Evolutionary conservation across 2,113 vertebrate genomes (phyloP).

Genomic region (Macrotus californicus): DNA sequence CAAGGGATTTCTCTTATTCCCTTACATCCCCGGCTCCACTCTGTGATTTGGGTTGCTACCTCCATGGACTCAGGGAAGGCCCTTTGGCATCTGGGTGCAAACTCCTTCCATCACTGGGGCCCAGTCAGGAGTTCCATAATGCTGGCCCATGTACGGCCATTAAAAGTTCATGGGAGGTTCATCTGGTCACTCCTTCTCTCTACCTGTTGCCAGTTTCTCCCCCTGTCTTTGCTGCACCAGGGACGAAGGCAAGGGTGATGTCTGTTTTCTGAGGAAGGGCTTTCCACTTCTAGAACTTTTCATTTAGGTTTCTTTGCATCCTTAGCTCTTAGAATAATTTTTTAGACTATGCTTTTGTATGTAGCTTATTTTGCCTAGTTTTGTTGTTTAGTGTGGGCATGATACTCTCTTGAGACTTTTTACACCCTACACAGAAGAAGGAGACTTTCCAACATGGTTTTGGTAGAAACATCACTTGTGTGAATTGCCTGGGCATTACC

Average conservation of each 20-base stretch:
- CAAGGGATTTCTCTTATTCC: background rate
- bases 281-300: background rate
- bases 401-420: background rate
- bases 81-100: background rate
- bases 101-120: background rate
- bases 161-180: background rate
- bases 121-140: background rate
- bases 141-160: background rate
- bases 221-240: background rate
- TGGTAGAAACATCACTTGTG: background rate
- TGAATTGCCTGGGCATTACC: background rate
- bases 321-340: background rate
- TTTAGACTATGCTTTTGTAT: background rate
- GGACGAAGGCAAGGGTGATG: background rate
- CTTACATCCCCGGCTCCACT: background rate
- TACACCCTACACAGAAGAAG: background rate
- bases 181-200: background rate
- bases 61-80: background rate
- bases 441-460: background rate
- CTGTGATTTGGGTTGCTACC: no score
- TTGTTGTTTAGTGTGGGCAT: background rate
- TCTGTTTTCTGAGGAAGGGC: background rate
- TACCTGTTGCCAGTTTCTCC: background rate
- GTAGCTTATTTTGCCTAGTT: background rate
- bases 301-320: background rate